Evolutionary conservation across 2,888 invertebrate species (phyloP), one percentile per base, ranked within the genome.

Genomic region (Pyrochroa serraticornis): DNA sequence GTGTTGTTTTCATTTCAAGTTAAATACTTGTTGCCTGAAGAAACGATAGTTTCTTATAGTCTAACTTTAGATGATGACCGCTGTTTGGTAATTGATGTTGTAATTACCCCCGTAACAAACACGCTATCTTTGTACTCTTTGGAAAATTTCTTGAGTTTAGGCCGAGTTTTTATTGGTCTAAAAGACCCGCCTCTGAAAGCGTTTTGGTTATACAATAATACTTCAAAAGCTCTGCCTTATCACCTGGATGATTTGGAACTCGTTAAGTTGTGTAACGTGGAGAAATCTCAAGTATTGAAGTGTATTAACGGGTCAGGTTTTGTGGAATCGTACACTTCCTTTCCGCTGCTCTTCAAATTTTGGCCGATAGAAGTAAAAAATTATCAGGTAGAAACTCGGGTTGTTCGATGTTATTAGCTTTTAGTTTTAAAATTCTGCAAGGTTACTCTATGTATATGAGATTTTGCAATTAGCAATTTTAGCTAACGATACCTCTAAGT

Each of bases 151-250:
- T 56, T 77, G 14, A 57, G 65, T 5, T 58, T 80, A 41, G 60
- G 70, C 22, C 63, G 67, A 34, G 60, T 76, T 48, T 75, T 66
- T 50, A 70, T 80, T 12, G 76, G 76, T 6, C 74, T 76, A 54
- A 68, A 61, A 44, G 67, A 73, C 34, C 72, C 76, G 1, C 66
- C 69, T 44, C 45, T 63, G 32, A 66, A 81, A 75, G 67, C 72
- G 10, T 76, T 73, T 62, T 81, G 80, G 78, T 58, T 82, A 10
- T 75, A 78, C 57, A 82, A 82, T 56, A 75, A 77, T 54, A 75
- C 77, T 1, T 60, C 58, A 31, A 56, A 67, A 2, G 45, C 64
- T 12, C 67, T 77, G 7, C 49, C 66, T 1, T 79, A 75, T 49
- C 59, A 65, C 1, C 37, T 80, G 33, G 68, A 77, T 49, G 64